Evolutionary conservation across 2,888 invertebrate species (phyloP), one percentile per base, ranked within the genome.

Genomic region (Petrophora chlorosata): DNA sequence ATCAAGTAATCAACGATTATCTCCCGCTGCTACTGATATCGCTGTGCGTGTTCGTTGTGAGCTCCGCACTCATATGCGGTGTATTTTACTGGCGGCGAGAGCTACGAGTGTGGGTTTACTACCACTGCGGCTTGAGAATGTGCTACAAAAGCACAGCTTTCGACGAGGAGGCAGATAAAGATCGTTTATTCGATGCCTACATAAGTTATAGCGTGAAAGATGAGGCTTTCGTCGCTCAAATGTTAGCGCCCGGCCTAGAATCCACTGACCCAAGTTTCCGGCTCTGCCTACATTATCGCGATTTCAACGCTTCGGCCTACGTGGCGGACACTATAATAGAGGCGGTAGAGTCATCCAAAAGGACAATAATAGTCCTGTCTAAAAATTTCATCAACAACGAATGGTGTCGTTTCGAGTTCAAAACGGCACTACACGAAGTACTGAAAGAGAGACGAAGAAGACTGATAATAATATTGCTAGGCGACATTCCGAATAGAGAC

Each of bases 381-480:
- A 96, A 96, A 82, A 96, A 97, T 89, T 99, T 98, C 87, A 92
- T 98, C 56, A 95, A 96, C 86, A 97, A 97, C 84, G 98, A 98
- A 89, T 99, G 98, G 98, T 95, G 96, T 68, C 93, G 96, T 62
- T 96, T 97, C 80, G 98, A 99, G 86, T 98, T 98, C 84, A 97
- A 97, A 90, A 95, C 96, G 67, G 98, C 98, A 16, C 92, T 98
- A 41, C 96, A 96, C 77, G 97, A 97, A 85, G 95, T 97, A 70
- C 92, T 98, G 63, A 96, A 96, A 89, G 95, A 95, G 85, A 93
- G 95, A 74, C 93, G 95, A 76, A 94, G 96, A 76, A 94, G 96
- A 81, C 93, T 98, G 70, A 96, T 99, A 69, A 95, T 98, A 75
- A 93, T 99, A 65, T 92, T 98, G 61, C 94, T 97, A 73, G 98